Base-by-base conservation (phyloP, 2,797 vertebrate species). In the Acipenser transmontanus region DNA sequence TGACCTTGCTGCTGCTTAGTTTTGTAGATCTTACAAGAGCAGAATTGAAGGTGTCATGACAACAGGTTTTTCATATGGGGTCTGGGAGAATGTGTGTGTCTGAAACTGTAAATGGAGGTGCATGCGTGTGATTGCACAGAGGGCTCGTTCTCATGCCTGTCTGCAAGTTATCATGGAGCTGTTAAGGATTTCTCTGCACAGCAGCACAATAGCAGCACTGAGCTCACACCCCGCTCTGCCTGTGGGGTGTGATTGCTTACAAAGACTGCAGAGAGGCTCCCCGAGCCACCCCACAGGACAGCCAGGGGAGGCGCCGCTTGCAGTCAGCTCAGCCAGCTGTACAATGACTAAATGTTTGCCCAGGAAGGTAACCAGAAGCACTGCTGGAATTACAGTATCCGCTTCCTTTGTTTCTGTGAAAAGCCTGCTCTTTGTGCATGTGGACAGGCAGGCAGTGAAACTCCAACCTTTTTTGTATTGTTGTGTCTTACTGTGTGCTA, bases 181-280 rank as follows among this genome's bases (percentile, higher is more conserved):
- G 12, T 7, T 11, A 7, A 49, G 20, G 13, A 34, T 63, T 50
- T 49, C 17, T 7, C 17, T 50, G 60, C 10, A 49, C 63, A 12
- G 59, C 8, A 34, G 68, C 76, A 80, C 78, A 78, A 81, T 77
- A 69, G 67, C 51, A 57, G 73, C 75, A 78, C 80, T 78, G 76
- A 79, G 74, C 73, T 70, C 75, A 69, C 68, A 74, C 69, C 73
- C 70, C 71, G 75, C 73, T 74, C 74, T 78, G 77, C 75, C 79
- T 82, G 79, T 76, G 76, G 74, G 68, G 71, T 74, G 65, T 73
- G 76, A 76, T 78, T 74, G 64, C 78, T 80, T 78, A 71, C 70
- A 72, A 61, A 67, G 70, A 62, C 73, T 7, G 61, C 65, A 54
- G 65, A 71, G 50, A 17, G 52, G 13, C 49, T 67, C 67, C 63